phyloP scores from a whole-genome alignment of 2,797 vertebrate species.

The Eulemur albifrons region DNA sequence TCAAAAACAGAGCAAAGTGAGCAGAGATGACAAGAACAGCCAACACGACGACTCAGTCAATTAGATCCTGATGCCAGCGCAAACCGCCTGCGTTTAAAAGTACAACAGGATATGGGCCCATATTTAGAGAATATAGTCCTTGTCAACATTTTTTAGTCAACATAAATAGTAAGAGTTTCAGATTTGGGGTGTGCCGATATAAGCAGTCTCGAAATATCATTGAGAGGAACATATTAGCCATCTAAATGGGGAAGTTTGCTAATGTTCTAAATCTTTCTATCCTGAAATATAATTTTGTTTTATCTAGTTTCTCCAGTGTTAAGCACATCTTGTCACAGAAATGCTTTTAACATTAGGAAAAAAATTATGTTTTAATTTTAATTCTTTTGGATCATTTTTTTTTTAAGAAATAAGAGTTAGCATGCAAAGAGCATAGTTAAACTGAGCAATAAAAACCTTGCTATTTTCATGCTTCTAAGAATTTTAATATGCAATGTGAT shows the following conservation, averaged over 20 bases:
- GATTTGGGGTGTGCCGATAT: constrained; percentile 54
- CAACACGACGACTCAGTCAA: constrained; percentile 15
- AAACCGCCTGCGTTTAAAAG: constrained; percentile 5
- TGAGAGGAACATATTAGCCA: constrained; percentile 44
- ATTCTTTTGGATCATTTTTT: constrained; percentile 59
- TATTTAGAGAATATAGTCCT: not conserved
- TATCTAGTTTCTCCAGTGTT: constrained; percentile 67
- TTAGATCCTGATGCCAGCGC: not conserved
- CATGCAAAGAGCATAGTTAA: constrained; percentile 73
- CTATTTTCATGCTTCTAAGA: constrained; percentile 72
- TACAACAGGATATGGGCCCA: not conserved
- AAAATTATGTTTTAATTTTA: constrained; percentile 60
- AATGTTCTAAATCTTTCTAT: constrained; percentile 65
- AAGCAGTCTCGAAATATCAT: constrained; percentile 55
- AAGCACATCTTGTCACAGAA: constrained; percentile 62
- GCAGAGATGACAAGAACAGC: not conserved
- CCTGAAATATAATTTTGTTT: constrained; percentile 62
- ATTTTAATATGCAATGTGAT: constrained; percentile 62
- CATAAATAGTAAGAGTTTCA: constrained; percentile 53
- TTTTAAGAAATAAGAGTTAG: constrained; percentile 59
- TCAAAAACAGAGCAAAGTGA: constrained; percentile 42
- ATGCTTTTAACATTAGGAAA: constrained; percentile 61
- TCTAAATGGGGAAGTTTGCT: constrained; percentile 51
- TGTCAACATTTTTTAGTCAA: constrained; percentile 44
- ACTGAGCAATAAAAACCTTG: constrained; percentile 66